Percentiles rank a stretch among this genome's conserved stretches.
phyloP scores from a whole-genome alignment of 1,140 invertebrate species.

The Pentalonia nigronervosa region DNA sequence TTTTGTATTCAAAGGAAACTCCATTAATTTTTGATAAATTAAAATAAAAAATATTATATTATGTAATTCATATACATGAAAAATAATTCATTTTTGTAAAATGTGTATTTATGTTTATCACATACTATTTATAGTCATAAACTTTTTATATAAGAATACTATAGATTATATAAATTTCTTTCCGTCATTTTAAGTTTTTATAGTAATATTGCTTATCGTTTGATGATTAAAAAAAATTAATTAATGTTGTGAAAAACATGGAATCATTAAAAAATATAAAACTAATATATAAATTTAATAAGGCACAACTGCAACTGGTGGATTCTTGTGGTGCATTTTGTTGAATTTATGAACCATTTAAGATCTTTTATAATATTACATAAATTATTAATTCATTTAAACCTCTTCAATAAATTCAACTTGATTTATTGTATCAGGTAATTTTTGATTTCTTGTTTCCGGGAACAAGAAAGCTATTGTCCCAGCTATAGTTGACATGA shows the following conservation, averaged over 20 bases:
- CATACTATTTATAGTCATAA: background rate
- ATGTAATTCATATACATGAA: background rate
- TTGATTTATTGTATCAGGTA: slow-evolving; percentile 75
- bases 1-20: too few species aligned
- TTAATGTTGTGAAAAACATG: too few species aligned
- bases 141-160: background rate
- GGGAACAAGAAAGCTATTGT: slow-evolving; percentile 72
- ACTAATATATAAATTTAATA: background rate
- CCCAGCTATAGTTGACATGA: slow-evolving; percentile 71
- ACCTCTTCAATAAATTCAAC: slow-evolving; percentile 65
- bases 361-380: background rate
- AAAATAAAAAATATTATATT: background rate
- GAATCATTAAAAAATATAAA: background rate
- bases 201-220: background rate
- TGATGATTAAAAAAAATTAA: too few species aligned
- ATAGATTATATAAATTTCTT: background rate
- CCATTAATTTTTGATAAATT: too few species aligned
- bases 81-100: background rate
- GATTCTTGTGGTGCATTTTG: background rate
- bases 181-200: background rate
- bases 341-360: background rate
- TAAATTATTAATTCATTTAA: background rate
- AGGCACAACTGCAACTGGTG: background rate
- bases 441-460: slow-evolving; percentile 72
- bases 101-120: background rate